phyloP scores from a whole-genome alignment of 2,113 vertebrate species.

The Lepus americanus region DNA sequence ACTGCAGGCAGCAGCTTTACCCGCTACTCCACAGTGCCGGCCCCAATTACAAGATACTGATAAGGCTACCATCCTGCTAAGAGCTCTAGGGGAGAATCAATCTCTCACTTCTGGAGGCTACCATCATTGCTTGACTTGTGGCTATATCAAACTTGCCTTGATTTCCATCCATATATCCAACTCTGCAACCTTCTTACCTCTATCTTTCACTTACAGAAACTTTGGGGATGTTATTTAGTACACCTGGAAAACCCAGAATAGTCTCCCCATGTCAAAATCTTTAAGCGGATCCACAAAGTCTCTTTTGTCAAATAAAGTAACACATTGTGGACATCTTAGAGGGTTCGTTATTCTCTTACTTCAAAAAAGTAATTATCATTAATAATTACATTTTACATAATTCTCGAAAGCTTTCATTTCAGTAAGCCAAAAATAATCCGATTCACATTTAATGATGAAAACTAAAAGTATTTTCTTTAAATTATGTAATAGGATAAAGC shows the following conservation, averaged over 20 bases:
- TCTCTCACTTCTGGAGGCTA: not conserved
- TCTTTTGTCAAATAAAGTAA: not conserved
- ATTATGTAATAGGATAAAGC: not conserved
- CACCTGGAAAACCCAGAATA: not conserved
- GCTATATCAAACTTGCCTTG: not conserved
- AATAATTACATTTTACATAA: not conserved
- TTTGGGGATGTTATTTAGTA: not conserved
- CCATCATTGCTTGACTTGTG: not conserved
- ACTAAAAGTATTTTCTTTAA: not conserved
- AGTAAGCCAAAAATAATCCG: not conserved
- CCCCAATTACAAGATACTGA: not conserved
- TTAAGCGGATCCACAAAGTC: not conserved
- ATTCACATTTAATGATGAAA: slow-evolving; percentile 14
- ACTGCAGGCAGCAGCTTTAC: no score
- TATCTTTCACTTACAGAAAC: not conserved
- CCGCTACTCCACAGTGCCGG: no score
- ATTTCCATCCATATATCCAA: not conserved
- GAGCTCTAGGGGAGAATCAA: not conserved
- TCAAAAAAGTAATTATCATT: not conserved
- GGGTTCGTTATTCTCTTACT: not conserved
- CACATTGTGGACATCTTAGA: not conserved
- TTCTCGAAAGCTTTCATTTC: not conserved
- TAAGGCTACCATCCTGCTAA: not conserved
- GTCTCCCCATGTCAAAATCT: not conserved
- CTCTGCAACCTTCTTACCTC: not conserved